Percentiles rank a stretch among this genome's conserved stretches.
Evolutionary conservation across 2,888 invertebrate species (phyloP).

Genomic region (Aproaerema taeniolella): DNA sequence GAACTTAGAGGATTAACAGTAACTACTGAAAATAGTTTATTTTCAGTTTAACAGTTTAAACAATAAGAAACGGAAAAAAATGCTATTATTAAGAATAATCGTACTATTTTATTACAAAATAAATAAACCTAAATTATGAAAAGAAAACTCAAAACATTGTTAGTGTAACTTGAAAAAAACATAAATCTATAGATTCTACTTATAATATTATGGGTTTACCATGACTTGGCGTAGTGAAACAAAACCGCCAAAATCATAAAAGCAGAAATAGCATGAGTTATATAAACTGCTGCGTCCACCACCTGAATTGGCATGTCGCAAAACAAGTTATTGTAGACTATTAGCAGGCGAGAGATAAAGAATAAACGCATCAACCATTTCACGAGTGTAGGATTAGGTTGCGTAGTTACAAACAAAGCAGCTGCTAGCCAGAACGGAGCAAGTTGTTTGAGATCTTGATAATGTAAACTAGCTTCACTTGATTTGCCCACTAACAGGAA

Average conservation of each 20-base stretch:
- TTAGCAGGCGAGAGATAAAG: constrained; percentile 31
- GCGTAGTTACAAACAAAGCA: constrained; percentile 42
- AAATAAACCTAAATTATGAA: too few relatives aligned
- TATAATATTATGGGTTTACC: too few relatives aligned
- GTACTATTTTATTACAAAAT: too few relatives aligned
- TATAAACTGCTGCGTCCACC: background rate
- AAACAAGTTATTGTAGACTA: constrained; percentile 29
- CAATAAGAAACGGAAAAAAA: too few relatives aligned
- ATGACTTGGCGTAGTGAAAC: too few relatives aligned
- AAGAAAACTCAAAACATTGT: too few relatives aligned
- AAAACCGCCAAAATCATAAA: background rate
- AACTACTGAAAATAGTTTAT: too few relatives aligned
- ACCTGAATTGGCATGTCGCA: background rate
- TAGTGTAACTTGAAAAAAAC: too few relatives aligned
- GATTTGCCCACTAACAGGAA: constrained; percentile 27
- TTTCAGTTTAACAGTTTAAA: too few relatives aligned
- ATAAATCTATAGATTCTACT: too few relatives aligned
- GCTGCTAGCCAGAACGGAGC: constrained; percentile 51
- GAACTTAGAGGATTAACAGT: too few relatives aligned
- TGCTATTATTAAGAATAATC: too few relatives aligned
- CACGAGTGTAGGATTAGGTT: constrained; percentile 30
- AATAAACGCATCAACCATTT: constrained; percentile 32
- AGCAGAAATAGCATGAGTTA: background rate
- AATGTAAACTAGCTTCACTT: constrained; percentile 35
- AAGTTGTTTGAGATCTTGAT: constrained; percentile 45